phyloP scores from a whole-genome alignment of 2,797 vertebrate species.

The Scarus forsteni region DNA sequence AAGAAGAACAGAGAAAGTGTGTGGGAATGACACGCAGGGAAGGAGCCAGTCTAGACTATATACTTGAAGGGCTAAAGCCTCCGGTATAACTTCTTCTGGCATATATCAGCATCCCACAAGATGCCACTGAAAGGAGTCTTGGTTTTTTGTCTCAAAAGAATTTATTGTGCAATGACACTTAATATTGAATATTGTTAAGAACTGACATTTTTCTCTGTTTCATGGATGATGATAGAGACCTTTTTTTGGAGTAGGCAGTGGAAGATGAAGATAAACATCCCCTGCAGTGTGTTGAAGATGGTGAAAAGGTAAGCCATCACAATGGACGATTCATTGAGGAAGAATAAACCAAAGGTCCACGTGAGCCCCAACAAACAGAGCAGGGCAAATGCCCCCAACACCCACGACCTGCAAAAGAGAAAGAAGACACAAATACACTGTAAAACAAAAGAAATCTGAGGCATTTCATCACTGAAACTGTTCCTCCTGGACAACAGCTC shows the following conservation, averaged over 20 bases:
- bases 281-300: conserved; percentile 98
- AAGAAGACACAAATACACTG: not conserved
- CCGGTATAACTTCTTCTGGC: too few relatives aligned
- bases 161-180: too few relatives aligned
- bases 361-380: conserved; percentile 96
- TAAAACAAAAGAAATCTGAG: not conserved
- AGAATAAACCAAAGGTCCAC: conserved; percentile 97
- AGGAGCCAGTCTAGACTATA: too few relatives aligned
- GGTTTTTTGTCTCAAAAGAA: too few relatives aligned
- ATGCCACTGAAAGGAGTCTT: too few relatives aligned
- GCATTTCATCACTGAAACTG: conserved; percentile 3
- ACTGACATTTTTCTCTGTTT: too few relatives aligned
- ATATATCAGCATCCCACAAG: too few relatives aligned
- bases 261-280: conserved; percentile 99
- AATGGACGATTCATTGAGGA: conserved; percentile 94
- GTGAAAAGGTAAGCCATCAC: conserved; percentile 99
- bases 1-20: too few relatives aligned
- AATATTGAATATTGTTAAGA: too few relatives aligned
- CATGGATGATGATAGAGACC: conserved; percentile 75
- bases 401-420: conserved; percentile 91
- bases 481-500: conserved; percentile 22
- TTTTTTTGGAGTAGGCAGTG: conserved; percentile 99
- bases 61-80: too few relatives aligned
- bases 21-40: too few relatives aligned
- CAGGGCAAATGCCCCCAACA: conserved; percentile 94